Conservation (phyloP, 2,113 vertebrate species). For the Engystomops pustulosus region DNA sequence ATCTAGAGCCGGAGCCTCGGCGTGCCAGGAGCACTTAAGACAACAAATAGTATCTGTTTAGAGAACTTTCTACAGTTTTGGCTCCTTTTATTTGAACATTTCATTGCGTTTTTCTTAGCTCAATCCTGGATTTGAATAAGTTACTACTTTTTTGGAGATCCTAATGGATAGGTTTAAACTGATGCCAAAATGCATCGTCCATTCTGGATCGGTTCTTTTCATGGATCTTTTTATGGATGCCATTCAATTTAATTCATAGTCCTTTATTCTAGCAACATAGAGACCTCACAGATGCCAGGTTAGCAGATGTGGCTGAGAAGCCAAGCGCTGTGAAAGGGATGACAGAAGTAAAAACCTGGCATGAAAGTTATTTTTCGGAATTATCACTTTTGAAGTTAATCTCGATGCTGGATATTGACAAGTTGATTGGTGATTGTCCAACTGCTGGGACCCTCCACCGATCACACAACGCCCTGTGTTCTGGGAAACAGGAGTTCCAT, state of each 20-base stretch:
- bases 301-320: neutral
- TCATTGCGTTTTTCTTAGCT: neutral
- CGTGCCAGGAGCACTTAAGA: conserved; percentile 17
- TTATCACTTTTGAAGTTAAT: too few species aligned
- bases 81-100: neutral
- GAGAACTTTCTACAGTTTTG: neutral
- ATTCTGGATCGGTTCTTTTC: neutral
- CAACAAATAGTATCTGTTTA: conserved; percentile 22
- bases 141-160: neutral
- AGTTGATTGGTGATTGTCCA: too few species aligned
- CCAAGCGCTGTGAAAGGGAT: too few species aligned
- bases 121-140: neutral
- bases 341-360: too few species aligned
- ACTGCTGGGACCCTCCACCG: too few species aligned
- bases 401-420: too few species aligned
- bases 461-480: too few species aligned
- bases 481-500: too few species aligned
- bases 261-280: neutral
- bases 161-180: too few species aligned
- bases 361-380: too few species aligned
- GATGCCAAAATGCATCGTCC: neutral
- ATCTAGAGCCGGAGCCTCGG: neutral
- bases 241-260: neutral
- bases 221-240: neutral
- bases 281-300: neutral